Conservation (phyloP, 1,140 invertebrate species). For the Acromyrmex echinatior region DNA sequence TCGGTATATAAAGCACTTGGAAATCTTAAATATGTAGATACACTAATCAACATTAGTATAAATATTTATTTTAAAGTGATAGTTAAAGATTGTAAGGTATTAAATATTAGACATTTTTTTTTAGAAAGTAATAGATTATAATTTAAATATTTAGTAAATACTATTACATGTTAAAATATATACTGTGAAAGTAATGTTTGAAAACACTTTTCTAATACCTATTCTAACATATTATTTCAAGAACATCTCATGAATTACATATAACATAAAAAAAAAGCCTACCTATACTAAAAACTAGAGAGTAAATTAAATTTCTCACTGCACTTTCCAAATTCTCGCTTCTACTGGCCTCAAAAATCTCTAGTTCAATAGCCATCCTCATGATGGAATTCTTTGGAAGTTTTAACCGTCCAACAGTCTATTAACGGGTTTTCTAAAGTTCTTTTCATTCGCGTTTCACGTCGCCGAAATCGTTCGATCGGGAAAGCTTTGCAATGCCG, state of each 20-base stretch:
- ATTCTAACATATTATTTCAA: conserved; percentile 9
- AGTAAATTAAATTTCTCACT: conserved; percentile 55
- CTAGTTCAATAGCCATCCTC: conserved; percentile 32
- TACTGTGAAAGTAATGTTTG: neutral
- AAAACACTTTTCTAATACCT: neutral
- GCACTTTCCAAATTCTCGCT: conserved; percentile 33
- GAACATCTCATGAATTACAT: neutral
- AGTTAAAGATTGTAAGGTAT: neutral
- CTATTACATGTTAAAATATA: neutral
- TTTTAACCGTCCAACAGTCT: conserved; percentile 52
- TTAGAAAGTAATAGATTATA: neutral
- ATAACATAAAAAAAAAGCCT: neutral
- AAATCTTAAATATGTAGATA: neutral
- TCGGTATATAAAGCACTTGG: neutral
- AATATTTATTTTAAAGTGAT: neutral
- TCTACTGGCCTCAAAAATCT: conserved; percentile 40
- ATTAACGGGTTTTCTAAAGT: conserved; percentile 59
- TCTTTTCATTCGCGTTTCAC: conserved; percentile 62
- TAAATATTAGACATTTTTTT: neutral
- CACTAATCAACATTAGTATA: neutral
- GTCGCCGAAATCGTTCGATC: conserved; percentile 52
- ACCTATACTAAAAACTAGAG: neutral
- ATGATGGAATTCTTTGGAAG: conserved; percentile 58
- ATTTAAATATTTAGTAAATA: conserved; percentile 11
- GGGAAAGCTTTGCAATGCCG: conserved; percentile 53